Percentiles rank a stretch among this genome's conserved stretches.
phyloP scores from a whole-genome alignment of 2,888 invertebrate species.

The Stenichneumon culpator region DNA sequence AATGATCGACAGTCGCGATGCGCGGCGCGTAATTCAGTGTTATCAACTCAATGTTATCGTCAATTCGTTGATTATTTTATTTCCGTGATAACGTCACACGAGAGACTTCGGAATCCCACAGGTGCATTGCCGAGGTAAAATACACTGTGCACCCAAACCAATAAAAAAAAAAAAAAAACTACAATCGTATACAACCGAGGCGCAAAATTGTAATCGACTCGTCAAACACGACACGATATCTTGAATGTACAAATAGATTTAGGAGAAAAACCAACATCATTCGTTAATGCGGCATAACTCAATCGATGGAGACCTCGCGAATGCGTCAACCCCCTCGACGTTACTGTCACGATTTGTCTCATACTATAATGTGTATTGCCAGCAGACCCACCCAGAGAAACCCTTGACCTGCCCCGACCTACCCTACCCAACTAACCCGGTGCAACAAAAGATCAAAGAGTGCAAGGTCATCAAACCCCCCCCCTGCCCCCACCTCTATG shows the following conservation, averaged over 20 bases:
- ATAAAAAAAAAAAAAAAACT: background rate
- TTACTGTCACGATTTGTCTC: constrained; percentile 30
- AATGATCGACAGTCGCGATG: constrained; percentile 59
- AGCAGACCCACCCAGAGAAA: constrained; percentile 57
- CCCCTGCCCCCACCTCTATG: constrained; percentile 41
- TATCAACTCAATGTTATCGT: background rate
- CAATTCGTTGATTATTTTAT: background rate
- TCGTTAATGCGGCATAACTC: background rate
- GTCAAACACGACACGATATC: constrained; percentile 16
- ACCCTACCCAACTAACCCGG: constrained; percentile 71
- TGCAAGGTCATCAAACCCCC: constrained; percentile 49
- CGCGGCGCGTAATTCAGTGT: constrained; percentile 71
- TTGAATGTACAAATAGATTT: constrained; percentile 13
- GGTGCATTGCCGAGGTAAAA: constrained; percentile 81
- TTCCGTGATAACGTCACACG: background rate
- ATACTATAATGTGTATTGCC: constrained; percentile 32
- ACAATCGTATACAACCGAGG: constrained; percentile 21
- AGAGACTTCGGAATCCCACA: constrained; percentile 74
- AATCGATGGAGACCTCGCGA: constrained; percentile 20
- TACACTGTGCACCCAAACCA: constrained; percentile 62
- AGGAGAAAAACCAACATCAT: background rate
- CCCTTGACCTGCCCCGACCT: constrained; percentile 58
- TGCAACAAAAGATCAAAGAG: constrained; percentile 54
- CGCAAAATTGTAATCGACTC: constrained; percentile 1
- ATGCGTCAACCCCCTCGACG: constrained; percentile 11